phyloP scores from a whole-genome alignment of 2,888 invertebrate genomes.

The Agonum fuliginosum region DNA sequence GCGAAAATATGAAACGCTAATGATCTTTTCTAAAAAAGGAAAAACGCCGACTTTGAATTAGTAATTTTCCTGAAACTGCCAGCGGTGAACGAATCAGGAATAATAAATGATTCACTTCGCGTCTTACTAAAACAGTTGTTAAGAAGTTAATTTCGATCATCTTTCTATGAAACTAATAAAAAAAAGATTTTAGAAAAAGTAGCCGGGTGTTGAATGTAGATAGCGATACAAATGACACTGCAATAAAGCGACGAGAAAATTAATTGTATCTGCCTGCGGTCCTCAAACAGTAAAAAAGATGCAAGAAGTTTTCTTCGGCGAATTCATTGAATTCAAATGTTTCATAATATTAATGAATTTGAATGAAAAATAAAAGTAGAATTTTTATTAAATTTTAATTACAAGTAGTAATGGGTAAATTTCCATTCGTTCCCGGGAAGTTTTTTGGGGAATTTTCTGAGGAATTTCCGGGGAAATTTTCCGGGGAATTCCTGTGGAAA shows the following conservation, averaged over 20 bases:
- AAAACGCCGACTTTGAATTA: not conserved
- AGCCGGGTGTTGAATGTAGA: slow-evolving; percentile 11
- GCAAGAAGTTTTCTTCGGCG: not conserved
- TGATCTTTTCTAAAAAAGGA: not conserved
- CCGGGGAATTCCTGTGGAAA: too few relatives aligned
- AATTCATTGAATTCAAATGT: not conserved
- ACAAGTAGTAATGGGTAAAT: too few relatives aligned
- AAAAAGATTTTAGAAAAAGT: slow-evolving; percentile 11
- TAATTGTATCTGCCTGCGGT: not conserved
- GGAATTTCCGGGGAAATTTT: too few relatives aligned
- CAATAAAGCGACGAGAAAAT: not conserved
- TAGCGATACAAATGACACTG: slow-evolving; percentile 17
- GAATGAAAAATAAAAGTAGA: too few relatives aligned
- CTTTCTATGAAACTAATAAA: not conserved
- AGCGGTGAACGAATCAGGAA: not conserved
- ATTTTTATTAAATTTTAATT: too few relatives aligned
- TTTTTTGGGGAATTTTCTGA: too few relatives aligned
- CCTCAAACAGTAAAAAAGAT: not conserved
- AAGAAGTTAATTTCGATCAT: slow-evolving; percentile 18
- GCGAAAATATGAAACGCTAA: not conserved
- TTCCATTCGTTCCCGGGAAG: too few relatives aligned
- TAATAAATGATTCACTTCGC: not conserved
- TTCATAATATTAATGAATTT: not conserved
- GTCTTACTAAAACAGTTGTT: not conserved
- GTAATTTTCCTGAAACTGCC: not conserved